phyloP scores from a whole-genome alignment of 2,113 vertebrate species.

The Eidolon helvum region DNA sequence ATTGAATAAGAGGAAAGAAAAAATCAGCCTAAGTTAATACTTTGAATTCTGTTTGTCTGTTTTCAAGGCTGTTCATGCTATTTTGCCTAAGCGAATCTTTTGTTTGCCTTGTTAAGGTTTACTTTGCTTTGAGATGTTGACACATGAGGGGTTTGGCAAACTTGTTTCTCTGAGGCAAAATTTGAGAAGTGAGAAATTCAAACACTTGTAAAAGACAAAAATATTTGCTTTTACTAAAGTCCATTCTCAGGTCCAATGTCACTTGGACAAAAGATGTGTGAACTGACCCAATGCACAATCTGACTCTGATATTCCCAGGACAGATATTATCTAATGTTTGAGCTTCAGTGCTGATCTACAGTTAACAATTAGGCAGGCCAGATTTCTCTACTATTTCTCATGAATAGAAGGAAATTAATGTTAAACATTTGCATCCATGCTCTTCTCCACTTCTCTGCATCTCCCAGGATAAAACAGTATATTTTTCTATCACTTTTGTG shows the following conservation, averaged over 20 bases:
- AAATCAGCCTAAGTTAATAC: not conserved
- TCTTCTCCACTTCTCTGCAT: not conserved
- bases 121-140: slow-evolving; percentile 40
- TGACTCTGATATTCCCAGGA: not conserved
- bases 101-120: slow-evolving; percentile 56
- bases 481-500: not conserved
- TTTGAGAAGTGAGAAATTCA: slow-evolving; percentile 47
- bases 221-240: slow-evolving; percentile 28
- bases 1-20: slow-evolving; percentile 4
- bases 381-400: not conserved
- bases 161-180: not conserved
- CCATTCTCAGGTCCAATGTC: not conserved
- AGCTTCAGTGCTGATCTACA: not conserved
- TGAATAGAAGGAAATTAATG: not conserved
- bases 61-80: slow-evolving; percentile 19
- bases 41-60: not conserved
- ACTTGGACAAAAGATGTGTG: not conserved
- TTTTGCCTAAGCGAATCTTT: slow-evolving; percentile 59
- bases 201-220: slow-evolving; percentile 35
- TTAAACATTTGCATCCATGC: not conserved
- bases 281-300: not conserved
- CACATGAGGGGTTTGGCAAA: slow-evolving; percentile 46
- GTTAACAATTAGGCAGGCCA: not conserved
- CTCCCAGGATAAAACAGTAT: not conserved
- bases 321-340: not conserved